Base-by-base conservation (phyloP, 2,797 vertebrate species). In the Macropodus opercularis region DNA sequence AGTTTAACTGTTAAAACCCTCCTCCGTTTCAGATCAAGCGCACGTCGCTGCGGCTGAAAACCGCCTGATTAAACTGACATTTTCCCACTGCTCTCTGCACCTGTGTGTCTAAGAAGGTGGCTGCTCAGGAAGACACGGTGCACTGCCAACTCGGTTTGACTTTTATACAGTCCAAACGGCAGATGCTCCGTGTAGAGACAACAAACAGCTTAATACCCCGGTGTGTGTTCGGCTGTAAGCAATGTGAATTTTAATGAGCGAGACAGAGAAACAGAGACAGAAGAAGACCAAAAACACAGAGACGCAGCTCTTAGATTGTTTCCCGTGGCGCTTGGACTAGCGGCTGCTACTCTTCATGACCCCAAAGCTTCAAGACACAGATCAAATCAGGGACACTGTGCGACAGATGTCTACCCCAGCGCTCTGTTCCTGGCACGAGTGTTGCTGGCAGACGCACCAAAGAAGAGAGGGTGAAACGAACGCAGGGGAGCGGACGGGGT, bases 391-490 rank as follows among this genome's bases (percentile, higher is more conserved):
- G 85, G 83, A 89, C 79, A 75, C 64, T 49, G 88, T 61, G 81
- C 66, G 87, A 91, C 89, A 91, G 91, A 91, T 87, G 87, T 87
- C 87, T 77, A 75, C 87, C 82, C 79, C 60, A 62, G 78, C 61
- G 69, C 78, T 86, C 77, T 77, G 85, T 85, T 90, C 83, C 87
- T 87, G 85, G 83, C 87, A 85, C 54, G 72, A 85, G 84, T 67
- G 69, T 75, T 80, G 81, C 69, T 87, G 88, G 85, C 86, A 76
- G 63, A 79, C 71, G 67, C 71, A 63, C 85, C 72, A 52, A 84
- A 80, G 72, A 62, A 35, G 42, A 36, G 3, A 9, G 32, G 40
- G 32, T 19, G 23, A 0, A 0, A 6, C 9, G 3, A 24, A 5
- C 2, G n/a, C 6, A 55, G 55, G 23, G 15, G 53, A 51, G 35